Evolutionary conservation across 2,888 invertebrate species (phyloP).

Genomic region (Melanchra persicariae): DNA sequence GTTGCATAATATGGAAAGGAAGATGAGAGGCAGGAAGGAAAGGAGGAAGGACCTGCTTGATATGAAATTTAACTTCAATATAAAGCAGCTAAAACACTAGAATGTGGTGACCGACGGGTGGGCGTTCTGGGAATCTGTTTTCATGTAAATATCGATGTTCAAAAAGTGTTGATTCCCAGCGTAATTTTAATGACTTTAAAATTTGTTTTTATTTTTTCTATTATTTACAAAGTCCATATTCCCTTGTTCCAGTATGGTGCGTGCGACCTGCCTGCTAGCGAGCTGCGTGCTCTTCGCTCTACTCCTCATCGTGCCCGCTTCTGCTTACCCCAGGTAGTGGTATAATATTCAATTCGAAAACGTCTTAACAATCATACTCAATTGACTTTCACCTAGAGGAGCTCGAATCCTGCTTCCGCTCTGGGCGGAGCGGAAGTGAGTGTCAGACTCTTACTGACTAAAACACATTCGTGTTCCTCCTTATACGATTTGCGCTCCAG

Average conservation of each 20-base stretch:
- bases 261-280: constrained; percentile 83
- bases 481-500: too few relatives aligned
- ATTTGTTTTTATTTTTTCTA: background rate
- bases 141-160: background rate
- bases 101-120: too few relatives aligned
- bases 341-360: constrained; percentile 64
- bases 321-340: constrained; percentile 89
- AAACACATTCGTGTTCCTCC: too few relatives aligned
- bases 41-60: too few relatives aligned
- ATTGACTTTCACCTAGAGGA: too few relatives aligned
- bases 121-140: background rate
- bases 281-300: constrained; percentile 85
- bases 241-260: constrained; percentile 84
- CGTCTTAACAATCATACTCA: background rate
- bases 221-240: constrained; percentile 5
- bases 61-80: background rate
- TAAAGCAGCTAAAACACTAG: too few relatives aligned
- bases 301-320: constrained; percentile 81
- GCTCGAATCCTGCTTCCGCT: too few relatives aligned
- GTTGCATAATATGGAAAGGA: background rate
- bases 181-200: background rate
- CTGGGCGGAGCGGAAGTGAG: too few relatives aligned
- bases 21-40: too few relatives aligned
- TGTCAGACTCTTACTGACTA: too few relatives aligned
- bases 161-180: background rate